Evolutionary conservation across 2,888 invertebrate species (phyloP), one percentile per base, ranked within the genome.

Genomic region (Shargacucullia verbasci): DNA sequence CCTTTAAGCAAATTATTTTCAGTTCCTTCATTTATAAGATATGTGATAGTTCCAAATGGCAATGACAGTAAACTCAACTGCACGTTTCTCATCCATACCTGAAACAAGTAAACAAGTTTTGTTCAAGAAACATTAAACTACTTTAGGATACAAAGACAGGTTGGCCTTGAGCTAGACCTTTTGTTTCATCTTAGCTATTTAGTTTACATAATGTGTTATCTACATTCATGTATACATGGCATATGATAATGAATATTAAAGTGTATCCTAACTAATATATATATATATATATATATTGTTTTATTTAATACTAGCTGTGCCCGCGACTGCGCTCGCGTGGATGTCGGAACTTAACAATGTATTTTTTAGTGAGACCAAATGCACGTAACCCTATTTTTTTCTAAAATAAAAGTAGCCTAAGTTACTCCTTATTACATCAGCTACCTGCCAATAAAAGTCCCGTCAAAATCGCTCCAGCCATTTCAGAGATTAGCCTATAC

Each of bases 71-170:
- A 95, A 79, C 99, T 98, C 52, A 99, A 94, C 85, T 99, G 99
- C 0, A 99, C 98, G 90, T 99, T 99, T 77, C 99, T 95, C 96
- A 99, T 98, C 99, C 99, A 99, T 1, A 94, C 93, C 94, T 94
- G 86, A 61, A 93, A 91, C 52, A 76, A 78, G 66, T 59, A 1
- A 58, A 67, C 33, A 55, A 57, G 25, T 35, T 54, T n/a, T 39
- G 9, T 37, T 53, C 6, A 57, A 34, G n/a, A 37, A 6, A 37
- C 27, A 31, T 13, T 14, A 15, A 13, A 44, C 33, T 44, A 25
- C 11, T 35, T 35, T 49, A 40, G 10, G 15, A 20, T n/a, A 37
- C 41, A 60, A 60, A 41, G 29, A 31, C 9, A 15, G 14, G n/a
- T 31, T 59, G 39, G 12, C 60, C 49, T 27, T 57, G 39, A 65